Percentiles rank a stretch among this genome's conserved stretches.
These are phyloP conservation scores for Acronicta leporina DNA, from an alignment of 2,888 invertebrate species.

Conservation along the genomic window DNA sequence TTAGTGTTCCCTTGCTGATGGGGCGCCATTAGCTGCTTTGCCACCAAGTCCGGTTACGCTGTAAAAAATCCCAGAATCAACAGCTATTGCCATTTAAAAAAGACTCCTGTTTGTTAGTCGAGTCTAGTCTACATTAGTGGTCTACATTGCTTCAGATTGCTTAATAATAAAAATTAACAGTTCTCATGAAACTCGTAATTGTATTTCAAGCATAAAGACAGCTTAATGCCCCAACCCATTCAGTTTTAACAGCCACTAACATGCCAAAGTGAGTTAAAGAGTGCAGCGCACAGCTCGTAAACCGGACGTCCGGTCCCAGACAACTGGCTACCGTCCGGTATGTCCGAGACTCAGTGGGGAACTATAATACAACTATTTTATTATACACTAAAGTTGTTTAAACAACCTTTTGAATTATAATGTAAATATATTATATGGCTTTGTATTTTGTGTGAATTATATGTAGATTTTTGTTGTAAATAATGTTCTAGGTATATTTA, in stretches of 20 bases:
- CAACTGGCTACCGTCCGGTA: constrained; percentile 11
- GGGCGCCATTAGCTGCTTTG: too few species aligned
- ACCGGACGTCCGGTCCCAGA: constrained; percentile 43
- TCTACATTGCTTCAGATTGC: too few species aligned
- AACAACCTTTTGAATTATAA: constrained; percentile 11
- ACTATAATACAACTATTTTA: constrained; percentile 38
- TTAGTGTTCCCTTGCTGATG: too few species aligned
- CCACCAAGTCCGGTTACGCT: too few species aligned
- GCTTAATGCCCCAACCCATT: background rate
- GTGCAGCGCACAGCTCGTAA: constrained; percentile 38
- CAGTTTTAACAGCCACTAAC: constrained; percentile 17
- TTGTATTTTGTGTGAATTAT: constrained; percentile 4
- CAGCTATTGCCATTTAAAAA: too few species aligned
- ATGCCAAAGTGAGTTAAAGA: constrained; percentile 45
- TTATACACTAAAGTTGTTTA: constrained; percentile 37
- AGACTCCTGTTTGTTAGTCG: too few species aligned
- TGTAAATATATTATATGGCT: constrained; percentile 1
- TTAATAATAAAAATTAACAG: too few species aligned
- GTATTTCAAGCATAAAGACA: background rate
- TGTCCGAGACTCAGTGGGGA: constrained; percentile 16
- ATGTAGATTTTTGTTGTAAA: background rate
- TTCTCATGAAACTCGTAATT: background rate
- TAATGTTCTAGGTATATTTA: background rate
- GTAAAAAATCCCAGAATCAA: too few species aligned
- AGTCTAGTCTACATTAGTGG: too few species aligned